Evolutionary conservation across 2,888 invertebrate genomes (phyloP).

Genomic region (Aspidiotus rigidus): DNA sequence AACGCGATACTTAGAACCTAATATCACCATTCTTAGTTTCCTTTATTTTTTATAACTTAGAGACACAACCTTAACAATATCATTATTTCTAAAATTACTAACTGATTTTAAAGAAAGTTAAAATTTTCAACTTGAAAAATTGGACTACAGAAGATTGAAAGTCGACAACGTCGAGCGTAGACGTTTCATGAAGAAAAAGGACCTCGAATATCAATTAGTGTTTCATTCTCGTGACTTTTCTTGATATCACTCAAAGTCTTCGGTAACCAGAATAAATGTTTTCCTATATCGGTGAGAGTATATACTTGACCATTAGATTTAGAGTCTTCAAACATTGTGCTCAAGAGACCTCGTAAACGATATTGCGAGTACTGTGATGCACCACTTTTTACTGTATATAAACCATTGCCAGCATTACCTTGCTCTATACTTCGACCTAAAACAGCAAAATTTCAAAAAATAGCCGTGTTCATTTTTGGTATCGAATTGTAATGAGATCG

Average conservation of each 20-base stretch:
- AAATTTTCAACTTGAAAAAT: too few species aligned
- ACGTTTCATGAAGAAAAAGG: not conserved
- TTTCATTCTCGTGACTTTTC: not conserved
- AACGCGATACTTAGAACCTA: too few species aligned
- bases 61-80: too few species aligned
- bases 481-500: too few species aligned
- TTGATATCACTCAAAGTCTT: not conserved
- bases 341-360: not conserved
- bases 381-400: not conserved
- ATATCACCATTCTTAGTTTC: too few species aligned
- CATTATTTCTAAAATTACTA: too few species aligned
- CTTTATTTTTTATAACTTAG: too few species aligned
- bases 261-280: constrained; percentile 2
- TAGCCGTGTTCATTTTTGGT: too few species aligned
- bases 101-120: too few species aligned
- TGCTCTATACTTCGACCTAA: not conserved
- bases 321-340: not conserved
- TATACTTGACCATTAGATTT: not conserved
- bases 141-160: too few species aligned
- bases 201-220: not conserved
- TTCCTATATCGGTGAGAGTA: not conserved
- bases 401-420: constrained; percentile 9
- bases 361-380: not conserved
- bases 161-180: too few species aligned
- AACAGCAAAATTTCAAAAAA: not conserved